Base-by-base conservation (phyloP, 2,888 invertebrate genomes). In the Cotesia congregata region DNA sequence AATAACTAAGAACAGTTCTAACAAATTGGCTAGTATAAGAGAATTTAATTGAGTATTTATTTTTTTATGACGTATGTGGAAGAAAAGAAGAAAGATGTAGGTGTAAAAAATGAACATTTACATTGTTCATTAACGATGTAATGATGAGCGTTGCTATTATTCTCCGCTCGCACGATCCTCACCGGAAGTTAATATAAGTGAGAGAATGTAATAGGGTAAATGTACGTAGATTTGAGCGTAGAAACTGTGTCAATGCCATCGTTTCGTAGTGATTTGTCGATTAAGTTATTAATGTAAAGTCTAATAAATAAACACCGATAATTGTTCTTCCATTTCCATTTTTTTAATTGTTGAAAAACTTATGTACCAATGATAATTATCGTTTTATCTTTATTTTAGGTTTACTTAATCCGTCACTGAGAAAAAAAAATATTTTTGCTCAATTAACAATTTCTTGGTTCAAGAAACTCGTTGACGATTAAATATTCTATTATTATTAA, bases 221-320 rank as follows among this genome's bases (percentile, higher is more conserved):
- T n/a, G 50, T 67, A 39, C 68, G 41, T 61, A 77, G 30, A 80
- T 81, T 79, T 74, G 80, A 77, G 79, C 78, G 82, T 79, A 79
- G 82, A 84, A 85, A 84, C 82, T 76, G 82, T 85, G 85, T 85
- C 85, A 85, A 84, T 85, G 85, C 85, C 85, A 83, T 81, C 81
- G 73, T 77, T 77, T 62, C 74, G 65, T 68, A 20, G 71, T 62
- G 69, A 77, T 74, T 74, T 65, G 71, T 77, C 77, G 74, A 77
- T 74, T 77, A 77, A 73, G 70, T 64, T 41, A 38, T 20, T 30
- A 15, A 40, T 50, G 17, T 67, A 67, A 39, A 67, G n/a, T 7
- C 15, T 69, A 50, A 50, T 50, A 71, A 72, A 76, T 76, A 41
- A 76, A 74, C 64, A 69, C 60, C 76, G 72, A 67, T 67, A 71